Conservation (phyloP, 2,888 invertebrate genomes). For the Drosophila neoperkinsi region DNA sequence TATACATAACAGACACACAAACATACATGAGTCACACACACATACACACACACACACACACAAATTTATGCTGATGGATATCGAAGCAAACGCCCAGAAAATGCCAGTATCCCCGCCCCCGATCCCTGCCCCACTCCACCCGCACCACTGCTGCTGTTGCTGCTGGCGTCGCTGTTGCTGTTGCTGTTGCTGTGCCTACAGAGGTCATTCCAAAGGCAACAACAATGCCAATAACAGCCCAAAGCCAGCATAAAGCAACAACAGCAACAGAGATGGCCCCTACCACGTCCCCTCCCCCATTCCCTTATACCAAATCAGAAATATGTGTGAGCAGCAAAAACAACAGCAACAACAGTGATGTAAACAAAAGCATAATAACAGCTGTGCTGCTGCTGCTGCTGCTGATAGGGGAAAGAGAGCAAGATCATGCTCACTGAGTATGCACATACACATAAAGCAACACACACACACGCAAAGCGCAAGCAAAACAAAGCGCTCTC, state of each 20-base stretch:
- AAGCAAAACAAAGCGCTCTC: conserved; percentile 41
- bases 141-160: conserved; percentile 14
- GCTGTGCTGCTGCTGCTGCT: conserved; percentile 47
- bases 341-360: conserved; percentile 58
- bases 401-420: conserved; percentile 43
- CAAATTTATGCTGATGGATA: conserved; percentile 51
- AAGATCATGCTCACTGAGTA: conserved; percentile 23
- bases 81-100: conserved; percentile 49
- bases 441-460: not conserved
- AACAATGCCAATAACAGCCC: conserved; percentile 69
- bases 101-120: conserved; percentile 18
- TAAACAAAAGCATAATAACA: conserved; percentile 72
- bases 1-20: conserved; percentile 16
- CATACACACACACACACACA: not conserved
- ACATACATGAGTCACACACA: not conserved
- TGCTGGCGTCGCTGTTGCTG: conserved; percentile 28
- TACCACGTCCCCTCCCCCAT: not conserved
- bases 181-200: conserved; percentile 63
- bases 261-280: conserved; percentile 40
- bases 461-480: conserved; percentile 1
- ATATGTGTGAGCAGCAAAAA: conserved; percentile 5
- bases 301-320: conserved; percentile 33
- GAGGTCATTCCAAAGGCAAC: conserved; percentile 84
- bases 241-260: conserved; percentile 57
- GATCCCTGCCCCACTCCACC: not conserved